Percentiles rank a stretch among this genome's conserved stretches.
phyloP scores from a whole-genome alignment of 2,113 vertebrate species.

The Elephas maximus region DNA sequence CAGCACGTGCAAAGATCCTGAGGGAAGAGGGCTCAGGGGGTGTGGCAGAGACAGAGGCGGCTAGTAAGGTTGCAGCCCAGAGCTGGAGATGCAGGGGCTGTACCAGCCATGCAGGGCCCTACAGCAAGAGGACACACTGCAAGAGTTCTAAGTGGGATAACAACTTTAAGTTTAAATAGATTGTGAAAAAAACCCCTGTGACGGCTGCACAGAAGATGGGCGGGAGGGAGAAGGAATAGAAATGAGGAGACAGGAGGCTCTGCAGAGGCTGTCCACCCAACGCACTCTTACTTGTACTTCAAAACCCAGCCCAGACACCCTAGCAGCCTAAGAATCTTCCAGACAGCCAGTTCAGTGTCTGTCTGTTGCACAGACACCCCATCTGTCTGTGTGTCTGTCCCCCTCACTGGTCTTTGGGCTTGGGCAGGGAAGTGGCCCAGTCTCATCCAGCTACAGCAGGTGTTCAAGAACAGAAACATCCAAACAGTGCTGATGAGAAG shows the following conservation, averaged over 20 bases:
- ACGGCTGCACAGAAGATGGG: neutral
- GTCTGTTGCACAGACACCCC: rapidly evolving
- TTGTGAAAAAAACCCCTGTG: neutral
- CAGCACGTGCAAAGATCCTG: neutral
- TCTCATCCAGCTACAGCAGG: neutral
- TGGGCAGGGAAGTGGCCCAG: neutral
- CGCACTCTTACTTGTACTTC: neutral
- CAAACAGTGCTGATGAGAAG: neutral
- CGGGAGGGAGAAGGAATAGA: neutral
- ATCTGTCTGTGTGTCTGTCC: neutral
- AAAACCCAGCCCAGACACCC: neutral
- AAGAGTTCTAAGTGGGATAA: neutral
- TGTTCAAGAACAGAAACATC: neutral
- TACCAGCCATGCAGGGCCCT: neutral
- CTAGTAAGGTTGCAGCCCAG: neutral
- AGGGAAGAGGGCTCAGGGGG: neutral
- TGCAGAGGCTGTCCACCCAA: no score
- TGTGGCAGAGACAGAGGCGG: neutral
- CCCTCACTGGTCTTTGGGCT: neutral
- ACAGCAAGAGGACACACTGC: neutral
- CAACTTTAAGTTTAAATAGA: neutral
- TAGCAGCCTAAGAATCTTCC: neutral
- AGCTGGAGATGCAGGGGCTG: neutral
- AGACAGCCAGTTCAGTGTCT: neutral
- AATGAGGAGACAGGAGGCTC: neutral